Evolutionary conservation across 2,113 vertebrate species (phyloP).

Genomic region (Nycticorax nycticorax): DNA sequence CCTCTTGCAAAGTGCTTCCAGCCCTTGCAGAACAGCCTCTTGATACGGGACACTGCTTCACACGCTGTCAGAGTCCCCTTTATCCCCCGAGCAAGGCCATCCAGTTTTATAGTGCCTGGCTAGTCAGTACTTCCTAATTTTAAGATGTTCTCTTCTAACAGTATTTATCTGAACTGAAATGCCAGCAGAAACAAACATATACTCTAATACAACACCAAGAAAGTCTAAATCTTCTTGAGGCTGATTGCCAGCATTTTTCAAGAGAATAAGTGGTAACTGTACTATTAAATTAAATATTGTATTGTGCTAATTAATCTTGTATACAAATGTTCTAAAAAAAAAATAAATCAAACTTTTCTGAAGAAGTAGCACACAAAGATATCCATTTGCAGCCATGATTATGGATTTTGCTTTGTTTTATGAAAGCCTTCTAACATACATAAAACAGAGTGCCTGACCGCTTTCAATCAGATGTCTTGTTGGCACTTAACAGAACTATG

Average conservation of each 20-base stretch:
- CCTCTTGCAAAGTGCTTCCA: neutral
- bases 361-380: neutral
- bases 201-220: neutral
- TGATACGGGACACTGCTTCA: neutral
- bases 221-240: neutral
- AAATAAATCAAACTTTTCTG: neutral
- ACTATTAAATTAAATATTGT: neutral
- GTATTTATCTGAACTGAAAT: neutral
- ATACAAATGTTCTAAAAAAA: neutral
- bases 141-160: neutral
- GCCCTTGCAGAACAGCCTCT: neutral
- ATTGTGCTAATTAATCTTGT: neutral
- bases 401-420: neutral
- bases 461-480: neutral
- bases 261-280: neutral
- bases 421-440: neutral
- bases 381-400: neutral
- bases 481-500: neutral
- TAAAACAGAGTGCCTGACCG: neutral
- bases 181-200: neutral
- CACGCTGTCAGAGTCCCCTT: rapidly evolving
- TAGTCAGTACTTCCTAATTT: neutral
- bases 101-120: neutral
- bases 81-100: neutral
- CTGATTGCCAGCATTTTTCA: neutral